Conservation (phyloP, 30 jellyfish, hydroid and myxozoan species). For the Cassiopea andromeda region DNA sequence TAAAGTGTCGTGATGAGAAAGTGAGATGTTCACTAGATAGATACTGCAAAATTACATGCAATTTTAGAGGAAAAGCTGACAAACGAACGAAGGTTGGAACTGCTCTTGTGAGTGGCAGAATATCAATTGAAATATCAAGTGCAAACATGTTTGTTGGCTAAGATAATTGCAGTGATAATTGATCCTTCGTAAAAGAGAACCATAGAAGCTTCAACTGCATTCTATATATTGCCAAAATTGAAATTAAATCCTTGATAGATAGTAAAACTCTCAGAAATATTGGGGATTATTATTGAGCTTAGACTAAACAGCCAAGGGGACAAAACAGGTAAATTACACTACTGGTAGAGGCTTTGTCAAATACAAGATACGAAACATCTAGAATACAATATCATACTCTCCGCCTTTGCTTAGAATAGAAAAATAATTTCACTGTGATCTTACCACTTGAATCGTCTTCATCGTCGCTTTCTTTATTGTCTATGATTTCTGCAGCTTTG, state of each 20-base stretch:
- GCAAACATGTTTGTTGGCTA: not conserved
- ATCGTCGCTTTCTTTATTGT: slow-evolving; percentile 38
- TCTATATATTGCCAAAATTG: not conserved
- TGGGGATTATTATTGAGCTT: no score
- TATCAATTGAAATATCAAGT: not conserved
- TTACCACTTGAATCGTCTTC: slow-evolving; percentile 58
- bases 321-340: not conserved
- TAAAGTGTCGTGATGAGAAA: no score
- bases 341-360: not conserved
- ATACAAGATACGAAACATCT: not conserved
- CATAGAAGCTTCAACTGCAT: not conserved
- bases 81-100: no score
- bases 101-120: no score
- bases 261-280: no score
- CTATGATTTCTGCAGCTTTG: slow-evolving; percentile 69
- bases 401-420: not conserved
- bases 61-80: no score
- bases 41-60: no score
- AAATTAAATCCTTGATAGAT: no score
- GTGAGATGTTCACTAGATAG: no score
- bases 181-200: not conserved
- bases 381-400: not conserved
- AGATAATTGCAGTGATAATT: not conserved
- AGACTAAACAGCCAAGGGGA: no score
- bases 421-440: not conserved